phyloP scores from a whole-genome alignment of 2,888 invertebrate genomes.

The Netelia fuscicornis region DNA sequence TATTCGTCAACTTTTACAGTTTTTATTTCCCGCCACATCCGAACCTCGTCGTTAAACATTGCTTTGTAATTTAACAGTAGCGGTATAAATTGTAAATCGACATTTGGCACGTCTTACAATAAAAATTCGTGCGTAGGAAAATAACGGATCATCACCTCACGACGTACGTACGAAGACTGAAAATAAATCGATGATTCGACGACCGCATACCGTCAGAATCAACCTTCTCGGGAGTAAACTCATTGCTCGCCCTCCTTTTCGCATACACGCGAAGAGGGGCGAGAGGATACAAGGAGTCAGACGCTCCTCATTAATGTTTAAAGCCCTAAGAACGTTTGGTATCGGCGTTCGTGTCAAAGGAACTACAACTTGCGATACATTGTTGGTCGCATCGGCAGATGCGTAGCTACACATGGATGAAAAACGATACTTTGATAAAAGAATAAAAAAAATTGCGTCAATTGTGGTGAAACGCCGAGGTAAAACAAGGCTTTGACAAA shows the following conservation, averaged over 20 bases:
- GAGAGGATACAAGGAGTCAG: too few relatives aligned
- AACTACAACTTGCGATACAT: too few relatives aligned
- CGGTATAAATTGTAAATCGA: neutral
- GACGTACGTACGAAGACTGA: neutral
- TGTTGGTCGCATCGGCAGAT: too few relatives aligned
- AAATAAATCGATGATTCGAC: constrained; percentile 13
- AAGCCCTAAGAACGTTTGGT: too few relatives aligned
- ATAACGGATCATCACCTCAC: neutral
- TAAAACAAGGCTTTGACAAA: neutral
- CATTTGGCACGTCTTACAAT: neutral
- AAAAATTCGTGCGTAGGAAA: neutral
- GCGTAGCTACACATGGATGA: too few relatives aligned
- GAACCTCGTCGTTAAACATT: neutral
- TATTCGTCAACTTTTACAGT: neutral
- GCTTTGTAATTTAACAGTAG: neutral
- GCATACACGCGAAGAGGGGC: too few relatives aligned
- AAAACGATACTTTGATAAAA: neutral
- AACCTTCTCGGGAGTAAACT: neutral
- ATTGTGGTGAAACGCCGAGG: neutral
- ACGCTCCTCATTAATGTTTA: too few relatives aligned
- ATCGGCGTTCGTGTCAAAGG: too few relatives aligned
- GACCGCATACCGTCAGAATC: neutral
- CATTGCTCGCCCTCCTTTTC: neutral
- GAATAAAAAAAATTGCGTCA: neutral
- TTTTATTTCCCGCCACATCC: neutral